phyloP scores from a whole-genome alignment of 2,888 invertebrate species.

The Isotomurus palustris region DNA sequence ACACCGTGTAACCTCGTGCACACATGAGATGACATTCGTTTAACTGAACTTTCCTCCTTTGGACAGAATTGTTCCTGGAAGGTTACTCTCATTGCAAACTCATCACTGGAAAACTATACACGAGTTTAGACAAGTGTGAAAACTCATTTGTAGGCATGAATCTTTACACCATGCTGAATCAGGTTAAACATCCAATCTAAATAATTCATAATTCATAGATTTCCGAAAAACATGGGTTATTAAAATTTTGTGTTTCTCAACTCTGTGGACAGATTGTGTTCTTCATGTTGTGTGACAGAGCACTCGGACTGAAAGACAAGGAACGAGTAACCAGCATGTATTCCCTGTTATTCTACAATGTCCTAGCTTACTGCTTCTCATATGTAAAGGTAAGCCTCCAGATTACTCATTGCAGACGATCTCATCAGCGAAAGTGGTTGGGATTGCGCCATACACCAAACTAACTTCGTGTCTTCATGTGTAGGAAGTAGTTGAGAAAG shows the following conservation, averaged over 20 bases:
- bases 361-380: conserved; percentile 69
- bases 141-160: conserved; percentile 65
- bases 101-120: conserved; percentile 53
- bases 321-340: conserved; percentile 64
- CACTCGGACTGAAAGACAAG: conserved; percentile 59
- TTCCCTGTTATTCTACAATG: conserved; percentile 76
- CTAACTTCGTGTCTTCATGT: too few relatives aligned
- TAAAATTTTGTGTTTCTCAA: conserved; percentile 17
- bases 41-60: conserved; percentile 4
- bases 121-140: conserved; percentile 63
- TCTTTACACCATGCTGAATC: conserved; percentile 65
- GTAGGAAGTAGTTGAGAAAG: conserved; percentile 57
- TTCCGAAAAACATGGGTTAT: conserved; percentile 6
- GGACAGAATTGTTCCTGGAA: conserved; percentile 32
- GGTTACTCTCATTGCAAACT: conserved; percentile 24
- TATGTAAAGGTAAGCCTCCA: conserved; percentile 65
- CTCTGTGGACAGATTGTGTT: conserved; percentile 59
- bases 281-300: conserved; percentile 66
- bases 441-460: too few relatives aligned
- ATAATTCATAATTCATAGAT: not conserved
- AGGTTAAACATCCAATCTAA: conserved; percentile 53
- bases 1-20: too few relatives aligned
- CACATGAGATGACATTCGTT: too few relatives aligned
- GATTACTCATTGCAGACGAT: too few relatives aligned
- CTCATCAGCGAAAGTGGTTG: too few relatives aligned